Base-by-base conservation (phyloP, 1,140 invertebrate species). In the Delia radicum region DNA sequence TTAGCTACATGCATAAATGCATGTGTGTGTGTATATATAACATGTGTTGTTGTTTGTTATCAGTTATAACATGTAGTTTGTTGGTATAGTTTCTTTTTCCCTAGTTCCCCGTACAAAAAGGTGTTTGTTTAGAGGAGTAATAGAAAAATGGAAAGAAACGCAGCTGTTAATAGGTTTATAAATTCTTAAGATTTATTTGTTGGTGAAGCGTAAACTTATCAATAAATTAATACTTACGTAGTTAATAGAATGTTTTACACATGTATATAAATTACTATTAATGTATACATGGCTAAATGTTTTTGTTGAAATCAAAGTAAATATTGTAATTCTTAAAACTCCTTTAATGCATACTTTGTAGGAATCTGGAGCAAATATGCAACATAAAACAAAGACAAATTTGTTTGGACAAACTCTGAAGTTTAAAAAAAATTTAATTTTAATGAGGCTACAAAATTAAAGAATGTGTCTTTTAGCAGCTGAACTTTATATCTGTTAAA, bases 91-190 rank as follows among this genome's bases (percentile, higher is more conserved):
- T n/a, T n/a, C 7, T 5, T 55, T 21, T 55, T 21, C 2, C 18
- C 3, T 12, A 12, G 15, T n/a, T 63, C 29, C 63, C 12, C 13
- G 61, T 8, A 42, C 13, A 4, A n/a, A n/a, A 65, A 75, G 74
- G 65, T 72, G 46, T 71, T 71, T 15, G 26, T 15, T 46, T 27
- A 27, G 42, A 29, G 5, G 28, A n/a, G 24, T 72, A 37, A 24
- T 24, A 13, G 46, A 37, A 24, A 18, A 28, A 21, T 75, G 62
- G 33, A 26, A 67, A 65, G 10, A 71, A 73, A 33, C 28, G 42
- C 74, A 75, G 67, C 74, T 76, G 75, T 76, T 76, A 76, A 76
- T 76, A 73, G 75, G 69, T 76, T 76, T 73, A 73, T 76, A 65
- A 61, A 73, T 76, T 76, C 37, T 73, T 73, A 73, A 73, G 75